phyloP scores from a whole-genome alignment of 2,888 invertebrate species.

The Drosophila gaucha region DNA sequence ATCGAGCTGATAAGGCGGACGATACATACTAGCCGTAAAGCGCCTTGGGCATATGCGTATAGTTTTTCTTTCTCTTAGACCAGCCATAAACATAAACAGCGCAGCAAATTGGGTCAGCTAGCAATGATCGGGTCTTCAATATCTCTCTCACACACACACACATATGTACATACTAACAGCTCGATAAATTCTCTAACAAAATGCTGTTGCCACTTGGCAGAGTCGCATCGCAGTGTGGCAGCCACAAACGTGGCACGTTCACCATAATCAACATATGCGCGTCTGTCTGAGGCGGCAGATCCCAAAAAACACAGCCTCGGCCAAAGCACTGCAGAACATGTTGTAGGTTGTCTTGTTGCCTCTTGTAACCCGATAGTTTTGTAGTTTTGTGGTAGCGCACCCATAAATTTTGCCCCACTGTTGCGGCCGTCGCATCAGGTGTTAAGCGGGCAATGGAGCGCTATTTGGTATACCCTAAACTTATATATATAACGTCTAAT shows the following conservation, averaged over 20 bases:
- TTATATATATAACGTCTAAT: neutral
- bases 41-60: constrained; percentile 39
- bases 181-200: constrained; percentile 69
- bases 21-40: constrained; percentile 34
- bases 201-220: constrained; percentile 67
- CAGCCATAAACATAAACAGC: constrained; percentile 56
- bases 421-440: constrained; percentile 68
- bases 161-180: neutral
- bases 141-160: constrained; percentile 14
- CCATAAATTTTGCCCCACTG: constrained; percentile 70
- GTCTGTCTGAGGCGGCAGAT: constrained; percentile 41
- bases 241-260: constrained; percentile 60
- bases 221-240: constrained; percentile 21
- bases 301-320: constrained; percentile 32
- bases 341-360: constrained; percentile 79
- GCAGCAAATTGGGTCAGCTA: constrained; percentile 67
- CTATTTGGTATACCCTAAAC: constrained; percentile 54
- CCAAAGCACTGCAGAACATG: constrained; percentile 59
- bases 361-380: constrained; percentile 80
- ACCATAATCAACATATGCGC: constrained; percentile 67
- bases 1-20: constrained; percentile 56
- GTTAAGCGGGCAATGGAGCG: constrained; percentile 67
- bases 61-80: constrained; percentile 25
- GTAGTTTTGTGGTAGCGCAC: constrained; percentile 82
- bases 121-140: constrained; percentile 38